Evolutionary conservation across 2,113 vertebrate genomes (phyloP).

Genomic region (Progne subis): DNA sequence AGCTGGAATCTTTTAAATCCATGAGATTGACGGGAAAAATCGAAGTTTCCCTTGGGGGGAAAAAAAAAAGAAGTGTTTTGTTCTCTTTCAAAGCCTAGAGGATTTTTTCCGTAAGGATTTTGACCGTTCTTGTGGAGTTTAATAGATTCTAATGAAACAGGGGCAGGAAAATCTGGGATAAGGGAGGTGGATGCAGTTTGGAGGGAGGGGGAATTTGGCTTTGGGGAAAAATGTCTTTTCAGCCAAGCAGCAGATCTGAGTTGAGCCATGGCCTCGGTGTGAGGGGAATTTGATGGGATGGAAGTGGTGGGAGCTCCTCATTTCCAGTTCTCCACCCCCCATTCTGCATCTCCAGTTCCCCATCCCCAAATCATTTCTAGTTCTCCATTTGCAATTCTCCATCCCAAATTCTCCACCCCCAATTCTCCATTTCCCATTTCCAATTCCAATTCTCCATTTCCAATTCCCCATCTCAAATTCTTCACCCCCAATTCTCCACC

Average conservation of each 20-base stretch:
- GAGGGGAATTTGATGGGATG: accelerated
- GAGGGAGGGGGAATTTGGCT: background rate
- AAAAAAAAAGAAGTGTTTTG: background rate
- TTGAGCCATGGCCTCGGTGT: accelerated
- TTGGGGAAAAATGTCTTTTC: background rate
- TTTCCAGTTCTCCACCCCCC: background rate
- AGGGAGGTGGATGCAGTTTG: background rate
- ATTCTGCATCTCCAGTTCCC: background rate
- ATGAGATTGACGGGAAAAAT: background rate
- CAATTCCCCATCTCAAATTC: background rate
- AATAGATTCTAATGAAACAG: background rate
- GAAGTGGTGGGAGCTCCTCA: background rate
- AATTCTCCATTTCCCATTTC: too few relatives aligned
- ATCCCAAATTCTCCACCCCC: too few relatives aligned
- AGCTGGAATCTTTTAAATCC: background rate
- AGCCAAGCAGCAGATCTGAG: background rate
- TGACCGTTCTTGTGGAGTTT: background rate
- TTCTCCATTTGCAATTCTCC: too few relatives aligned
- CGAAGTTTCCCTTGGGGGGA: background rate
- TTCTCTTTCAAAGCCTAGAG: background rate
- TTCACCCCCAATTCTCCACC: too few relatives aligned
- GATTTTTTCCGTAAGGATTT: background rate
- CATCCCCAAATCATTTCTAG: too few relatives aligned
- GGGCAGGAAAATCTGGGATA: background rate
- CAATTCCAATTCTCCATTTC: background rate